Conservation (phyloP, 2,888 invertebrate genomes). For the Lasioglossum lativentre region DNA sequence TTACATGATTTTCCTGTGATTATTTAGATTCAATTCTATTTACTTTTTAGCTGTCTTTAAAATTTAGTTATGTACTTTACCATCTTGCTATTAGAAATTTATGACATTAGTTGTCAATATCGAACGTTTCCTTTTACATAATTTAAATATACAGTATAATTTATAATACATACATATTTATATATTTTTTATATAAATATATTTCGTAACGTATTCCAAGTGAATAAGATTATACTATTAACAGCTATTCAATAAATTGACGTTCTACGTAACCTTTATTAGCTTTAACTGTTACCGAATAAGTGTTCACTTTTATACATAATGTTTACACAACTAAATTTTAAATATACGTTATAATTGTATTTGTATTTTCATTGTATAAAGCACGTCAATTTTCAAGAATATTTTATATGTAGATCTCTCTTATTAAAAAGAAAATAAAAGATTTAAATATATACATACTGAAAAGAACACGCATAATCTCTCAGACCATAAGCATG, state of each 20-base stretch:
- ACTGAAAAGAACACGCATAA: background rate
- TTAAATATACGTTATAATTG: background rate
- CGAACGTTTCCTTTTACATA: background rate
- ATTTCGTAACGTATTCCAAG: background rate
- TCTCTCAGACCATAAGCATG: background rate
- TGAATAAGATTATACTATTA: conserved; percentile 13
- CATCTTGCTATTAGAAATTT: background rate
- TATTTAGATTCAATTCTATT: background rate
- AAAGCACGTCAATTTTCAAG: background rate
- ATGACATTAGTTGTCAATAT: background rate
- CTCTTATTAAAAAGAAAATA: background rate
- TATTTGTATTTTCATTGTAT: background rate
- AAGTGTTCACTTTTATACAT: conserved; percentile 4
- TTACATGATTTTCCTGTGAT: too few relatives aligned
- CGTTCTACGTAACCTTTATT: conserved; percentile 15
- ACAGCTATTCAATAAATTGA: conserved; percentile 4
- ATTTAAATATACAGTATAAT: background rate
- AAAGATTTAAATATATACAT: background rate
- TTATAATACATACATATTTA: background rate
- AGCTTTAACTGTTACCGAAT: background rate
- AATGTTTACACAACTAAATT: background rate
- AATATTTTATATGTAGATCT: background rate
- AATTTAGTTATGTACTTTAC: background rate
- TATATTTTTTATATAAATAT: background rate
- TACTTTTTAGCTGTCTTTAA: background rate